Evolutionary conservation across 2,797 vertebrate species (phyloP).

Genomic region (Bradypodion ventrale): DNA sequence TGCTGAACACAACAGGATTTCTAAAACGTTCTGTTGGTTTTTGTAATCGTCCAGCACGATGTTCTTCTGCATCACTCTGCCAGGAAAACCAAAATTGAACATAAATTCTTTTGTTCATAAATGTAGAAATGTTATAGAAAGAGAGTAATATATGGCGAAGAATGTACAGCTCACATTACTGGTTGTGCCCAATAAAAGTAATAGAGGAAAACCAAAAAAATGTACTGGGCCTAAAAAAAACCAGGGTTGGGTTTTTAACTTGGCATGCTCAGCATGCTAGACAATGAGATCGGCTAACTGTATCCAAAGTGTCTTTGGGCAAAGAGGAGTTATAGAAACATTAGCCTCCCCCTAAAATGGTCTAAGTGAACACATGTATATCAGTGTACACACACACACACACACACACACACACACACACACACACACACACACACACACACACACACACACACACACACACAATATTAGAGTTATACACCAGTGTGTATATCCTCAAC

Average conservation of each 20-base stretch:
- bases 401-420: too few species aligned
- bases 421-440: too few species aligned
- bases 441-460: too few species aligned
- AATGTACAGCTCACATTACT: slow-evolving; percentile 24
- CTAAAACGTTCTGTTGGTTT: slow-evolving; percentile 88
- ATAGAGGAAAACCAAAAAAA: not conserved
- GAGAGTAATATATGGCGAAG: slow-evolving; percentile 49
- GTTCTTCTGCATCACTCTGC: slow-evolving; percentile 90
- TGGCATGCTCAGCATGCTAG: slow-evolving; percentile 50
- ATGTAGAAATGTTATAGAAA: slow-evolving; percentile 52
- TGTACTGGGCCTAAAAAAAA: slow-evolving; percentile 41
- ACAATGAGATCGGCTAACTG: slow-evolving; percentile 42
- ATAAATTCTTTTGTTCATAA: slow-evolving; percentile 65
- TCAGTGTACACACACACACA: too few species aligned
- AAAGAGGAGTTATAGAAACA: slow-evolving; percentile 38
- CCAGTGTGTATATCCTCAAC: slow-evolving; percentile 35
- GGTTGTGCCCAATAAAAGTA: slow-evolving; percentile 45
- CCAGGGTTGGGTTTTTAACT: slow-evolving; percentile 20
- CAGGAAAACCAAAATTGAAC: slow-evolving; percentile 61
- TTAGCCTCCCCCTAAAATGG: slow-evolving; percentile 52
- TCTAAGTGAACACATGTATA: slow-evolving; percentile 49
- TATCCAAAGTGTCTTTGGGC: slow-evolving; percentile 28
- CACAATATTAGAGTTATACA: slow-evolving; percentile 46
- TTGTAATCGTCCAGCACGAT: slow-evolving; percentile 87
- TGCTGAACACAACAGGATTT: slow-evolving; percentile 93